phyloP scores from a whole-genome alignment of 2,113 vertebrate genomes.

The Ceratotherium simum region DNA sequence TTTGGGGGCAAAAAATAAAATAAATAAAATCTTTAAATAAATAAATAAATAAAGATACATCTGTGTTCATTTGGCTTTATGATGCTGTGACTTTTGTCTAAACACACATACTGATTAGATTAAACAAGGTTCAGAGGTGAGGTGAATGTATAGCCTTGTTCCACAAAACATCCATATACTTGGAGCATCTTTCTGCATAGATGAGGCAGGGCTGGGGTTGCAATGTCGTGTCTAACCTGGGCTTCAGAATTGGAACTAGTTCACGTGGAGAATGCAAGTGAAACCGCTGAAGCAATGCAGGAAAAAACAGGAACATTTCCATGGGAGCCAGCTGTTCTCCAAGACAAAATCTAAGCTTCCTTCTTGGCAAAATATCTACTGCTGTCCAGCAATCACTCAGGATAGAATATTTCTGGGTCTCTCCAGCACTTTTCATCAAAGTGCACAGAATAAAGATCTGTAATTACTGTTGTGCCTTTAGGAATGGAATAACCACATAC shows the following conservation, averaged over 20 bases:
- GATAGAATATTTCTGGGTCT: constrained; percentile 94
- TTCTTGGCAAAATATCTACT: constrained; percentile 94
- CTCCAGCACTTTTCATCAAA: constrained; percentile 98
- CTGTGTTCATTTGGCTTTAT: neutral
- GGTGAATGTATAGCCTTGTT: neutral
- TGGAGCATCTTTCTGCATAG: constrained; percentile 90
- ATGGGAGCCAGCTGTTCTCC: constrained; percentile 97
- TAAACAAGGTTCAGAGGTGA: neutral
- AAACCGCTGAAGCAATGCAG: constrained; percentile 94
- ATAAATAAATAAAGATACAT: constrained; percentile 12
- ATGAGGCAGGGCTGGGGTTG: constrained; percentile 96
- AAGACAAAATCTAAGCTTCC: constrained; percentile 95
- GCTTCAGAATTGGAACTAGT: constrained; percentile 90
- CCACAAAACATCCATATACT: neutral
- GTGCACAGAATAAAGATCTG: constrained; percentile 98
- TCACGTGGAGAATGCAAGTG: constrained; percentile 93
- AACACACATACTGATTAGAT: neutral
- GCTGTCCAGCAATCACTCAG: constrained; percentile 96
- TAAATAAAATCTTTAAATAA: too few relatives aligned
- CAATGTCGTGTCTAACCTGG: constrained; percentile 97
- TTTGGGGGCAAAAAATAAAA: too few relatives aligned
- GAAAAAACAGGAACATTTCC: constrained; percentile 99
- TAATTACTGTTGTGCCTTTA: constrained; percentile 96
- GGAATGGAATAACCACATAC: constrained; percentile 96
- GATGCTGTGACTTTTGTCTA: constrained; percentile 1